Percentiles rank a stretch among this genome's conserved stretches.
phyloP scores from a whole-genome alignment of 2,797 vertebrate species.

The Dipus sagitta region DNA sequence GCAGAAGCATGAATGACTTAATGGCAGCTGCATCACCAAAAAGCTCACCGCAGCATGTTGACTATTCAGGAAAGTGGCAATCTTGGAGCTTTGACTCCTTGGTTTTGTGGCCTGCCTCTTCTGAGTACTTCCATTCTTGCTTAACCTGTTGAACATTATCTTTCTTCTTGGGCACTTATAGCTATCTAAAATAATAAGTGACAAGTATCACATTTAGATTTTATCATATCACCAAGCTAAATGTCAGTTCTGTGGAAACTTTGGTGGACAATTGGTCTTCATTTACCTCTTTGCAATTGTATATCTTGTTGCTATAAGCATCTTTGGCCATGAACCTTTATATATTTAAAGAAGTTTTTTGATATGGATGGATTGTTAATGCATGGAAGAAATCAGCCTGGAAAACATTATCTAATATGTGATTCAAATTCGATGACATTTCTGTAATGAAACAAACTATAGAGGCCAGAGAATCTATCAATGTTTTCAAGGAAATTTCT shows the following conservation, averaged over 20 bases:
- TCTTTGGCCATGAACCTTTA: background rate
- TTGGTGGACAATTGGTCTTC: background rate
- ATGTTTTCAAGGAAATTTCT: too few relatives aligned
- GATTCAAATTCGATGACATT: too few relatives aligned
- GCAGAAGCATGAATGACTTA: too few relatives aligned
- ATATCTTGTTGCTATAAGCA: background rate
- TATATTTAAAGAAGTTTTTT: background rate
- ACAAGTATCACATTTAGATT: background rate
- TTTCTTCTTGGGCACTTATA: background rate
- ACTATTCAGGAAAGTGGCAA: too few relatives aligned
- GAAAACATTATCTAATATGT: too few relatives aligned
- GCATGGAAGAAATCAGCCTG: too few relatives aligned
- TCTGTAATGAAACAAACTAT: too few relatives aligned
- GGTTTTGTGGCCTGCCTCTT: background rate
- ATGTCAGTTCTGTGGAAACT: background rate
- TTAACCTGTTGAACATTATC: background rate
- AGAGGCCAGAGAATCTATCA: too few relatives aligned
- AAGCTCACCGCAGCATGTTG: too few relatives aligned
- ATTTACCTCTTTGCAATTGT: conserved; percentile 8
- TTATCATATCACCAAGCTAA: conserved; percentile 25
- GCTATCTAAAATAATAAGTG: background rate
- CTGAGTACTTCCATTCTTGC: background rate
- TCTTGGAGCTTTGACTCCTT: background rate
- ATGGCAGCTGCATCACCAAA: too few relatives aligned
- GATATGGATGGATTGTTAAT: too few relatives aligned